Conservation (phyloP, 2,888 invertebrate genomes). For the Adelognathus sp. region DNA sequence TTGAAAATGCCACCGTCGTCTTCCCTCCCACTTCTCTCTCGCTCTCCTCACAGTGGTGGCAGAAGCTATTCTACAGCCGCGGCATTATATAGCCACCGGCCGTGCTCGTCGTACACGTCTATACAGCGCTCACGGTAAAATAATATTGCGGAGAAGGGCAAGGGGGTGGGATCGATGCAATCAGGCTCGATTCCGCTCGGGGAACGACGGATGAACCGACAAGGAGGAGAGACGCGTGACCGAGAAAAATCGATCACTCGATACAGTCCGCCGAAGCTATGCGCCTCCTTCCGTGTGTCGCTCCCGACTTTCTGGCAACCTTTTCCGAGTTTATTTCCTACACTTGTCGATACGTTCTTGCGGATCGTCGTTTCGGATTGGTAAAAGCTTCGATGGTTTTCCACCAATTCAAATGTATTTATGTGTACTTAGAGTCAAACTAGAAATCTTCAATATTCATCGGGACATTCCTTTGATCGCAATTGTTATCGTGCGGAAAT, state of each 20-base stretch:
- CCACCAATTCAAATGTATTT: too few species aligned
- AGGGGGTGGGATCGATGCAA: conserved; percentile 61
- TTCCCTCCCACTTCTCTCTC: conserved; percentile 15
- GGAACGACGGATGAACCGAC: conserved; percentile 59
- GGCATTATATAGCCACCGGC: neutral
- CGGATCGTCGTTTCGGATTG: neutral
- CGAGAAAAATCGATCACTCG: conserved; percentile 59
- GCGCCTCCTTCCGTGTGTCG: neutral
- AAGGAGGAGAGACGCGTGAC: conserved; percentile 55
- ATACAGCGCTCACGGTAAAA: conserved; percentile 47
- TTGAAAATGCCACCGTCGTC: conserved; percentile 58
- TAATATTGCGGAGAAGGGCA: conserved; percentile 58
- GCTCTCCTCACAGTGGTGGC: neutral
- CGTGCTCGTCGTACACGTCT: neutral
- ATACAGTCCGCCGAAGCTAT: conserved; percentile 19
- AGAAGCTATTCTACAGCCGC: conserved; percentile 3
- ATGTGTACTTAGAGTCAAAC: too few species aligned
- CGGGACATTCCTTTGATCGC: too few species aligned
- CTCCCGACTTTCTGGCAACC: conserved; percentile 45
- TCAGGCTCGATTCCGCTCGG: conserved; percentile 60
- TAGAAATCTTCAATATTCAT: too few species aligned
- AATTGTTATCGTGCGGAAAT: too few species aligned
- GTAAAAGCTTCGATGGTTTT: too few species aligned
- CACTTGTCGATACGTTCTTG: neutral
- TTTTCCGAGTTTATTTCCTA: conserved; percentile 3